Base-by-base conservation (phyloP, 2,797 vertebrate genomes). In the Rhynchotus rufescens region DNA sequence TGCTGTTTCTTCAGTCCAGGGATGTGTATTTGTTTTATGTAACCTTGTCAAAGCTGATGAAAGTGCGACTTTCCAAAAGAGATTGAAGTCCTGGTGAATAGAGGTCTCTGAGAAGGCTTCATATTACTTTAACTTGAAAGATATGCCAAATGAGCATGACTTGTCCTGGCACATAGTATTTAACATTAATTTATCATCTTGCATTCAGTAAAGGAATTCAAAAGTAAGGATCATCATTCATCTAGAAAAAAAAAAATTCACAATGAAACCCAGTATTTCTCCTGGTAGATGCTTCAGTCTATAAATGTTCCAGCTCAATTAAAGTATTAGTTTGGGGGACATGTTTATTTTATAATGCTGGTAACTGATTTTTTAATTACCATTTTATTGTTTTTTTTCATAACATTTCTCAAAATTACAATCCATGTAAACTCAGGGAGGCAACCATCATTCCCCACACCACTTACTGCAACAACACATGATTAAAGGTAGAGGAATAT, bases 271-370 rank as follows among this genome's bases (percentile, higher is more conserved):
- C 6, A 7, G 59, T 0, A 56, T 84, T 76, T 73, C 2, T 79
- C 12, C 44, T 67, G 71, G n/a, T 57, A 66, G 14, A 22, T 7
- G 20, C 56, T 4, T 67, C 89, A 66, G 1, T 47, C 61, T 54
- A 51, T 56, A 0, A 83, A 85, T 87, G 77, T 61, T 34, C 71
- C 11, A 61, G 1, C 16, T 92, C 25, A 62, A 5, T 49, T 74
- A 73, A 49, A 3, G 2, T 40, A 11, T 6, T 42, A 9, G 5
- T 17, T 22, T 36, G 7, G 8, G n/a, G 30, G 8, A 0, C 7
- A 60, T 89, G 23, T 3, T 86, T 88, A 51, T 81, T 71, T 71
- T 82, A 74, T 65, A 42, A 13, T 54, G 9, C 44, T 80, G 8
- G 76, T 64, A 89, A 34, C 5, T 62, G 54, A 40, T 82, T 61